A percentile compares a stretch with the other conserved stretches of the same genome.
These are phyloP conservation scores for Zapus hudsonius DNA, from an alignment of 2,113 vertebrate genomes.

Conservation along the genomic window DNA sequence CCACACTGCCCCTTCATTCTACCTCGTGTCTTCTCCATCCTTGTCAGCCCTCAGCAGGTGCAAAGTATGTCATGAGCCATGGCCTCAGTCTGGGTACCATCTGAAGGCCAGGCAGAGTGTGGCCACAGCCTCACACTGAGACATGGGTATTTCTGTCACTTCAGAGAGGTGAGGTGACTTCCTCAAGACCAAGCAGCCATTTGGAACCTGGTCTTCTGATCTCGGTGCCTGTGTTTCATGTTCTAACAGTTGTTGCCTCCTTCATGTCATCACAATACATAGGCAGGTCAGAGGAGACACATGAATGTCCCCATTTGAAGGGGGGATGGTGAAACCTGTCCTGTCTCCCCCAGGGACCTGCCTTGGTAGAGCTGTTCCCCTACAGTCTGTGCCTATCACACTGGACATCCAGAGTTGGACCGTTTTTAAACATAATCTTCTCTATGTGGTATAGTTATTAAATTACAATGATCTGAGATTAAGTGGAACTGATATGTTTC, in stretches of 20 bases:
- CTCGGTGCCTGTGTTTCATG: not conserved
- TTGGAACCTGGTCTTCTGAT: not conserved
- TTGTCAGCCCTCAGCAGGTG: no score
- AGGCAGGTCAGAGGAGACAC: no score
- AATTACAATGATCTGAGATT: slow-evolving; percentile 1
- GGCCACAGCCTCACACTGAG: no score
- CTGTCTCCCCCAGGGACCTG: not conserved
- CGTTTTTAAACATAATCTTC: not conserved
- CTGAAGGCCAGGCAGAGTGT: not conserved
- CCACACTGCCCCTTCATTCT: not conserved
- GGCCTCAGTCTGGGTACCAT: not conserved
- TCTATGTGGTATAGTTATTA: not conserved
- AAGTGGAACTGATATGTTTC: not conserved
- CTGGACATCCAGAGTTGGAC: not conserved
- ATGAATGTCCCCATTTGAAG: not conserved
- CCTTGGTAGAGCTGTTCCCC: not conserved
- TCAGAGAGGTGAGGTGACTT: not conserved
- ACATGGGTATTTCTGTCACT: no score
- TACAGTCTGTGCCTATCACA: not conserved
- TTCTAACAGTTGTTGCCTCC: not conserved
- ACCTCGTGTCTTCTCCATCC: not conserved
- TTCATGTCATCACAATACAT: not conserved
- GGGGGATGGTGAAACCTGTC: no score
- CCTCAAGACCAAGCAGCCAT: not conserved
- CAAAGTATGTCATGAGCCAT: not conserved